Evolutionary conservation across 2,888 invertebrate genomes (phyloP), one percentile per base, ranked within the genome.

Genomic region (Nomada ruficornis): DNA sequence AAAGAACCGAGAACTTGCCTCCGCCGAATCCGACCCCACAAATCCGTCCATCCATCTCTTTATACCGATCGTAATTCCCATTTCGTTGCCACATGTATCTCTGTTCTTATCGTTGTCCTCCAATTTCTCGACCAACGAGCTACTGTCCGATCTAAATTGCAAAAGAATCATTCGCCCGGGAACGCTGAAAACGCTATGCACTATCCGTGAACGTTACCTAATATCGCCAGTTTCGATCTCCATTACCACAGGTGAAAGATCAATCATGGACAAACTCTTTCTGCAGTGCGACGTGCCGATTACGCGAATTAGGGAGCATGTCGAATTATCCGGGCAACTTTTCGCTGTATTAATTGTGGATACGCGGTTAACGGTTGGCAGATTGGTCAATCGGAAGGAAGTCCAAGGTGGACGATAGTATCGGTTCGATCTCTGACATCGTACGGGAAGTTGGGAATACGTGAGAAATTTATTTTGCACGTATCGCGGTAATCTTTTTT

Each of bases 181-280:
- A 11, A 9, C 9, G 2, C 36, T 36, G 11, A 67, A 47, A 29
- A 15, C 1, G 3, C 15, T 47, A 3, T 26, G 10, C 10, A 13
- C 36, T 26, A 3, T 15, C 1, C 1, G 3, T 0, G 15, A 26
- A 18, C 47, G 47, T 63, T 73, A 92, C 92, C 91, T 89, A 29
- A 85, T 67, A 59, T 90, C 88, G 18, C 73, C 69, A 54, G 75
- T 85, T n/a, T 89, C 89, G 15, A 74, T 44, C 60, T 91, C 88
- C 59, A 76, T 83, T 13, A 72, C 71, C n/a, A 79, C 62, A 2
- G 90, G 88, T 0, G 91, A 87, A 5, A 93, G 83, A 71, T 94
- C 91, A 67, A 89, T 89, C 90, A 94, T 89, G 18, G 94, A 94
- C 5, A 92, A 68, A 70, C 94, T 93, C 80, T 91, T 93, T 67